Percentiles rank a stretch among this genome's conserved stretches.
Conservation (phyloP, 2,113 vertebrate species). For the Solea senegalensis region DNA sequence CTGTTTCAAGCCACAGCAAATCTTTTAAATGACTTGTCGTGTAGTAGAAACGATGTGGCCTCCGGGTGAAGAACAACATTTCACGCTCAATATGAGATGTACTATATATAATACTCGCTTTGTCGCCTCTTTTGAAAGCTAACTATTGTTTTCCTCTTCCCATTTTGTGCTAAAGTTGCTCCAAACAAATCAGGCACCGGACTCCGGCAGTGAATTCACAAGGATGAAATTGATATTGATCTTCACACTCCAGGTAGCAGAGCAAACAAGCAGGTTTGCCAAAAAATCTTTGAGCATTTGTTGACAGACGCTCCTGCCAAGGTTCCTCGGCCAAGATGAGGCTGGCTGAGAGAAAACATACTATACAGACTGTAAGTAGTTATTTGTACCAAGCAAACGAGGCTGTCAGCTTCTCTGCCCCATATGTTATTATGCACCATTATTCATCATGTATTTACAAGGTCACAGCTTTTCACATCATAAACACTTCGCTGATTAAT, state of each 20-base stretch:
- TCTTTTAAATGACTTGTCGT: too few species aligned
- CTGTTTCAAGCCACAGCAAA: too few species aligned
- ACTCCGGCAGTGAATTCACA: conserved; percentile 9
- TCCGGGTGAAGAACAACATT: background rate
- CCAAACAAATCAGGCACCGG: conserved; percentile 3
- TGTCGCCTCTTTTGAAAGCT: background rate
- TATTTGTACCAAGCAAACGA: conserved; percentile 40
- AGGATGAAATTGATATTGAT: conserved; percentile 30
- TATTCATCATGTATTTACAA: too few species aligned
- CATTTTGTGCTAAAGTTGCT: background rate
- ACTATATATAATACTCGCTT: too few species aligned
- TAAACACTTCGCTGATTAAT: conserved; percentile 40
- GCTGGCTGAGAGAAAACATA: too few species aligned
- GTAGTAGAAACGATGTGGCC: too few species aligned
- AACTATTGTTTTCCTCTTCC: background rate
- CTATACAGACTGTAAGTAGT: too few species aligned
- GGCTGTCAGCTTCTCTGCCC: conserved; percentile 32
- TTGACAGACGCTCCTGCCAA: background rate
- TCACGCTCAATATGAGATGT: background rate
- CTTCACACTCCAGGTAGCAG: background rate
- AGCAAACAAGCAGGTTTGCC: conserved; percentile 15
- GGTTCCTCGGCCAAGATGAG: too few species aligned
- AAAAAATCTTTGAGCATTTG: conserved; percentile 2
- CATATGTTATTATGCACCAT: too few species aligned
- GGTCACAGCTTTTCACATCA: conserved; percentile 40